These are phyloP conservation scores for Griposia aprilina DNA, from an alignment of 2,888 invertebrate species.

Conservation along the genomic window DNA sequence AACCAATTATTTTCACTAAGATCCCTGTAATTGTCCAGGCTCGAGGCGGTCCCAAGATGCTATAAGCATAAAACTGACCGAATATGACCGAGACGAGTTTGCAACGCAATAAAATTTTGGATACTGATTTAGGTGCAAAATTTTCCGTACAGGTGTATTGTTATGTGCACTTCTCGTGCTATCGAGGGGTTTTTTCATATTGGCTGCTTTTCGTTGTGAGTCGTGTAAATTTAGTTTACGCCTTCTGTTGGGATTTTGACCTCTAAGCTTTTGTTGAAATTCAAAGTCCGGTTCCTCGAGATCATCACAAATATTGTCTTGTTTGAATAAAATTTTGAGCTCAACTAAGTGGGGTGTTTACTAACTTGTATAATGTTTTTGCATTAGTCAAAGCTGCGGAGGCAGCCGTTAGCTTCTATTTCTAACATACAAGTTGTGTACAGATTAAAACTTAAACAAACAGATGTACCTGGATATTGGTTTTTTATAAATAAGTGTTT, in stretches of 20 bases:
- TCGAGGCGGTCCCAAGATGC: background rate
- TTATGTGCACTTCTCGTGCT: background rate
- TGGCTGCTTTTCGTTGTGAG: constrained; percentile 1
- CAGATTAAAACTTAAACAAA: background rate
- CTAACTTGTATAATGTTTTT: constrained; percentile 6
- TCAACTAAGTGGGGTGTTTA: constrained; percentile 29
- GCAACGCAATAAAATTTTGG: background rate
- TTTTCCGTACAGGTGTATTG: background rate
- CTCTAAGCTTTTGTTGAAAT: constrained; percentile 38
- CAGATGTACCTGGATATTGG: background rate
- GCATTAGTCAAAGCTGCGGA: background rate
- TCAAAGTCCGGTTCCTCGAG: constrained; percentile 35
- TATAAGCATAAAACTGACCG: background rate
- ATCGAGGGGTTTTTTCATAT: constrained; percentile 5
- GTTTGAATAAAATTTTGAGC: constrained; percentile 36
- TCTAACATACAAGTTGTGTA: background rate
- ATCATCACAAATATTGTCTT: constrained; percentile 41
- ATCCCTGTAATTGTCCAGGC: background rate
- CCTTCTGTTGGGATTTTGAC: constrained; percentile 29
- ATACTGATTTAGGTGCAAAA: constrained; percentile 16
- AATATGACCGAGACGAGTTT: constrained; percentile 10
- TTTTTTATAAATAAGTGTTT: background rate
- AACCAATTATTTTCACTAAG: background rate
- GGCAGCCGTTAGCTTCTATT: background rate
- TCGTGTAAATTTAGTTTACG: background rate